phyloP scores from a whole-genome alignment of 2,797 vertebrate genomes.

The Paramormyrops hopkinsi region DNA sequence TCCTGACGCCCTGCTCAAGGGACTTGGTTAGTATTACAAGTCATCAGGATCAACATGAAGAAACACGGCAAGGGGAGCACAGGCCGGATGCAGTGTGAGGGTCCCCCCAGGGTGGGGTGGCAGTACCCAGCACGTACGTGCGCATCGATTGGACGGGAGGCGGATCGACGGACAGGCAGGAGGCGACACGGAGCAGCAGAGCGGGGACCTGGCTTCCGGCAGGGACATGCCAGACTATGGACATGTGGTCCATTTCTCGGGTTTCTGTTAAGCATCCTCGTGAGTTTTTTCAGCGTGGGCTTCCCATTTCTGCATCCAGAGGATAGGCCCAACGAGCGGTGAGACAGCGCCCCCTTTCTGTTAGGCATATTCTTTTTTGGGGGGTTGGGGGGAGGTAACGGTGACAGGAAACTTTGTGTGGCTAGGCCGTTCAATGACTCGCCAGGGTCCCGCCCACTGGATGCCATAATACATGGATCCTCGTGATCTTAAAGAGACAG shows the following conservation, averaged over 20 bases:
- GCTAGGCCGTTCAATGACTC: not conserved
- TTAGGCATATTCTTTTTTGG: not conserved
- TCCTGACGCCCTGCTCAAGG: not conserved
- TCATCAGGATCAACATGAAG: not conserved
- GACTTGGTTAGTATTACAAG: constrained; percentile 15
- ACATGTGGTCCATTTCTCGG: not conserved
- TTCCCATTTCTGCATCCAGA: not conserved
- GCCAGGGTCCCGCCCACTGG: not conserved
- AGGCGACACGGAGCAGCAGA: not conserved
- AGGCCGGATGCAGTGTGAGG: not conserved
- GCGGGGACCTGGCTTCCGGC: not conserved
- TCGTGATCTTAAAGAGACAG: not conserved
- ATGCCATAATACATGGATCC: not conserved
- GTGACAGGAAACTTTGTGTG: not conserved
- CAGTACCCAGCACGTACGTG: not conserved
- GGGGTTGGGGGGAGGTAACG: not conserved
- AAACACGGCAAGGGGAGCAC: not conserved
- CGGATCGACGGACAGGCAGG: not conserved
- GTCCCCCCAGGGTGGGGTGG: not conserved
- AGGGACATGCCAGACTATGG: not conserved
- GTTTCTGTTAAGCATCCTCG: not conserved
- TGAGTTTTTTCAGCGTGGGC: not conserved
- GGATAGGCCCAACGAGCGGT: not conserved
- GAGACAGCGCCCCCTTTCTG: not conserved
- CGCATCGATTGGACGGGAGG: not conserved